These are phyloP conservation scores for Gavialis gangeticus DNA, from an alignment of 2,113 vertebrate genomes.

Conservation along the genomic window DNA sequence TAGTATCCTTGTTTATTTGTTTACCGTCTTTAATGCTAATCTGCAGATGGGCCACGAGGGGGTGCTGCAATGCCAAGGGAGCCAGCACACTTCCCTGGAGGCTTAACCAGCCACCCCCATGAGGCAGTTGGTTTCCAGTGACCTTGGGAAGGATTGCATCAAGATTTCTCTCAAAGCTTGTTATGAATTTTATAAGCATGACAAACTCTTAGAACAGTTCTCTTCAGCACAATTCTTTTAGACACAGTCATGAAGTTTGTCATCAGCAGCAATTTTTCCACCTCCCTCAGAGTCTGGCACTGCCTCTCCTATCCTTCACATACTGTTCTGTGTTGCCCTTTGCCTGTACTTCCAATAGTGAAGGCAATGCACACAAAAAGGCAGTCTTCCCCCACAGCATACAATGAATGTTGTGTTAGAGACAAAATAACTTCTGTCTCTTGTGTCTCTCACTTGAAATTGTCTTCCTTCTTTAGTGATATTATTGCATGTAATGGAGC, in stretches of 20 bases:
- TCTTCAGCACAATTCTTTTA: slow-evolving; percentile 5
- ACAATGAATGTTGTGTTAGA: slow-evolving; percentile 67
- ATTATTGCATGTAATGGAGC: slow-evolving; percentile 55
- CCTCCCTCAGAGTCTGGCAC: slow-evolving; percentile 36
- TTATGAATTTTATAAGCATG: slow-evolving; percentile 43
- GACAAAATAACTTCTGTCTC: slow-evolving; percentile 57
- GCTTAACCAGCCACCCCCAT: neutral
- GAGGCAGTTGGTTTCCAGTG: slow-evolving; percentile 4
- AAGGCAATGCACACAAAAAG: slow-evolving; percentile 25
- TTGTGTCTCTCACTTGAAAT: slow-evolving; percentile 52
- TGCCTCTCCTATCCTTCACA: slow-evolving; percentile 17
- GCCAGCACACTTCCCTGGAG: slow-evolving; percentile 1
- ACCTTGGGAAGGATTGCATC: slow-evolving; percentile 60
- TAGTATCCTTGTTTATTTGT: slow-evolving; percentile 42
- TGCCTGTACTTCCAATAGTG: slow-evolving; percentile 45
- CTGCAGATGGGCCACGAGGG: slow-evolving; percentile 58
- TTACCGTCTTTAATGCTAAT: slow-evolving; percentile 15
- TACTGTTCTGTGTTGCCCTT: slow-evolving; percentile 40
- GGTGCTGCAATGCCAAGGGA: slow-evolving; percentile 50
- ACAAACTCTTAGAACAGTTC: slow-evolving; percentile 18
- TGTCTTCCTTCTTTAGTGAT: slow-evolving; percentile 33
- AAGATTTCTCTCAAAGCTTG: slow-evolving; percentile 56
- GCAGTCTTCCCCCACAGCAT: slow-evolving; percentile 40
- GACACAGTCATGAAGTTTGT: slow-evolving; percentile 58
- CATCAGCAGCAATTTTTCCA: slow-evolving; percentile 54